These are phyloP conservation scores for Colinus virginianus DNA, from an alignment of 2,113 vertebrate genomes.

Conservation along the genomic window DNA sequence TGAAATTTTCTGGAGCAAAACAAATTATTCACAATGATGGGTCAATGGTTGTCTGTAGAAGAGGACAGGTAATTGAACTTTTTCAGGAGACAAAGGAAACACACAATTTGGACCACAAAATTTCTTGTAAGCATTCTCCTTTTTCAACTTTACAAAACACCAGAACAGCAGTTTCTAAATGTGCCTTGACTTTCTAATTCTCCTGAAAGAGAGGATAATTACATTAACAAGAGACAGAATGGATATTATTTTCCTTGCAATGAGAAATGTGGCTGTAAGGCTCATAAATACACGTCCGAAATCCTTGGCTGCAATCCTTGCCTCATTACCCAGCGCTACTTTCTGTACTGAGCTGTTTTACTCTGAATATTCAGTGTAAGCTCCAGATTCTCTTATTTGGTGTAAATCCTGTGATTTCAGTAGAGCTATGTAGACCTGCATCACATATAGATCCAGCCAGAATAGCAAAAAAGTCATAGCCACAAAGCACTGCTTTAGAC, in stretches of 20 bases:
- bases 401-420: not conserved
- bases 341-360: not conserved
- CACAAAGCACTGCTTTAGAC: not conserved
- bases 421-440: not conserved
- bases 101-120: not conserved
- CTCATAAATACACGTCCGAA: slow-evolving; percentile 42
- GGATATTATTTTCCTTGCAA: slow-evolving; percentile 12
- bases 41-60: slow-evolving; percentile 14
- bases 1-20: slow-evolving; percentile 58
- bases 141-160: not conserved
- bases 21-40: slow-evolving; percentile 52
- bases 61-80: slow-evolving; percentile 19
- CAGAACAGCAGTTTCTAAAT: slow-evolving; percentile 5
- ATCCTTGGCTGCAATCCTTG: not conserved
- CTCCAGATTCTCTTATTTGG: not conserved
- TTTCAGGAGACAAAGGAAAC: not conserved
- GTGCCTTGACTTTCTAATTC: slow-evolving; percentile 4
- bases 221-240: slow-evolving; percentile 37
- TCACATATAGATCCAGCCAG: not conserved
- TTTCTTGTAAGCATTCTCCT: not conserved
- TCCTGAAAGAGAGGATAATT: slow-evolving; percentile 46
- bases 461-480: not conserved
- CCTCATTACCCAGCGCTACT: slow-evolving; percentile 17
- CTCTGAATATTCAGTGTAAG: slow-evolving; percentile 6
- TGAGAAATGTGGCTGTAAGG: slow-evolving; percentile 3